Evolutionary conservation across 2,113 vertebrate species (phyloP).

Genomic region (Sterrhoptilus dennistouni): DNA sequence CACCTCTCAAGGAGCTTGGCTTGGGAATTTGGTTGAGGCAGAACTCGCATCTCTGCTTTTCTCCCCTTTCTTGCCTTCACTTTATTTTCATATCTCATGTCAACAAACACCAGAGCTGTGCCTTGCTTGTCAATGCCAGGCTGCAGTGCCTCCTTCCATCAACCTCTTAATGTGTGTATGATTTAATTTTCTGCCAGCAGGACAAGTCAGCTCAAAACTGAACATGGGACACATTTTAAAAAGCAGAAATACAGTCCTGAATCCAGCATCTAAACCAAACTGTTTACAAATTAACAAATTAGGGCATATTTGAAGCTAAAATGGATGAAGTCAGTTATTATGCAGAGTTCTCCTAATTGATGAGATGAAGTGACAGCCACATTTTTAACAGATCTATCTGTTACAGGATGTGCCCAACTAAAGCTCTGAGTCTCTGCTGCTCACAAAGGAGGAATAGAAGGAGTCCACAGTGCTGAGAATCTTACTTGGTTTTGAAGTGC

Average conservation of each 20-base stretch:
- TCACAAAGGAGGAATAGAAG: background rate
- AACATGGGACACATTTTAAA: background rate
- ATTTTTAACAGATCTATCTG: background rate
- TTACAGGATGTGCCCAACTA: background rate
- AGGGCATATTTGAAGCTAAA: background rate
- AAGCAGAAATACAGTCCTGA: background rate
- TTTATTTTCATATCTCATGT: background rate
- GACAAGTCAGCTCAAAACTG: background rate
- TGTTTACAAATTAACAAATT: background rate
- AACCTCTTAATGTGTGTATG: background rate
- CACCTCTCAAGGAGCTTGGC: background rate
- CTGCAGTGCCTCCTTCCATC: background rate
- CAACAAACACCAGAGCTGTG: background rate
- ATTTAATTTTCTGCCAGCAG: constrained; percentile 19
- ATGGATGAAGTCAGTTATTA: background rate
- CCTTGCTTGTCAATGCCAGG: background rate
- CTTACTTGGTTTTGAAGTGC: background rate
- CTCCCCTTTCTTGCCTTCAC: background rate
- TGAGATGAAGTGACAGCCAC: background rate
- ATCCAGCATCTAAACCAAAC: background rate
- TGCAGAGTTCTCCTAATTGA: background rate
- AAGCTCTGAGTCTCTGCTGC: background rate
- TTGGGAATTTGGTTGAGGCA: background rate
- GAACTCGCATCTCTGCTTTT: background rate
- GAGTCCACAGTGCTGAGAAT: background rate